phyloP scores from a whole-genome alignment of 2,113 vertebrate species.

The Aepyceros melampus region DNA sequence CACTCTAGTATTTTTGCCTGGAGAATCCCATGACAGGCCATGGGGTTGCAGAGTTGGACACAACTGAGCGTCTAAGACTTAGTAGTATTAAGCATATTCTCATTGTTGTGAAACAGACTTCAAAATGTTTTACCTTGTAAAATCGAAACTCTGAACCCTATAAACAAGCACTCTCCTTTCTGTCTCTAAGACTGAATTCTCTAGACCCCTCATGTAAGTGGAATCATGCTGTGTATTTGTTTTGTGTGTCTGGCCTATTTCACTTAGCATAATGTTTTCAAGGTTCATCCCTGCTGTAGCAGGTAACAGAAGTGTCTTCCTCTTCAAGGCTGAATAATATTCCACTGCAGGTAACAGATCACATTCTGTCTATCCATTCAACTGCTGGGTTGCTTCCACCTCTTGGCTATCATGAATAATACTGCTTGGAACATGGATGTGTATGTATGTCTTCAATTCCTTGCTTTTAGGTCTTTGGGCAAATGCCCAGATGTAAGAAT shows the following conservation, averaged over 20 bases:
- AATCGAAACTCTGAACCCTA: background rate
- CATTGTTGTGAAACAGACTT: background rate
- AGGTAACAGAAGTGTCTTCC: background rate
- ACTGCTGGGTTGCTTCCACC: background rate
- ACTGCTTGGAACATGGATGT: fast-evolving
- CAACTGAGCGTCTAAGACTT: background rate
- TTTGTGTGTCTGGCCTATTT: background rate
- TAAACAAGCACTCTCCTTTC: background rate
- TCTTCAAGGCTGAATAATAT: background rate
- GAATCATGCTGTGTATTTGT: background rate
- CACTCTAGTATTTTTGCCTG: too few species aligned
- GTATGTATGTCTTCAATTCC: background rate
- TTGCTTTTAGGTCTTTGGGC: background rate
- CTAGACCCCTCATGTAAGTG: too few species aligned
- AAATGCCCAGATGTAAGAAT: background rate
- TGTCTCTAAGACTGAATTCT: background rate
- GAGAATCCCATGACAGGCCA: too few species aligned
- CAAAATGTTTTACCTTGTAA: background rate
- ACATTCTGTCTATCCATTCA: background rate
- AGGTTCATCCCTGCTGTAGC: background rate
- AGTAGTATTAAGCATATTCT: background rate
- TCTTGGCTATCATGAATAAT: background rate
- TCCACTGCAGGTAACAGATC: background rate
- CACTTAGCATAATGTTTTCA: background rate
- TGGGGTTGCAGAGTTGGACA: too few species aligned